A percentile compares a stretch with the other conserved stretches of the same genome.
phyloP scores from a whole-genome alignment of 2,888 invertebrate genomes.

The Nectonema munidae region DNA sequence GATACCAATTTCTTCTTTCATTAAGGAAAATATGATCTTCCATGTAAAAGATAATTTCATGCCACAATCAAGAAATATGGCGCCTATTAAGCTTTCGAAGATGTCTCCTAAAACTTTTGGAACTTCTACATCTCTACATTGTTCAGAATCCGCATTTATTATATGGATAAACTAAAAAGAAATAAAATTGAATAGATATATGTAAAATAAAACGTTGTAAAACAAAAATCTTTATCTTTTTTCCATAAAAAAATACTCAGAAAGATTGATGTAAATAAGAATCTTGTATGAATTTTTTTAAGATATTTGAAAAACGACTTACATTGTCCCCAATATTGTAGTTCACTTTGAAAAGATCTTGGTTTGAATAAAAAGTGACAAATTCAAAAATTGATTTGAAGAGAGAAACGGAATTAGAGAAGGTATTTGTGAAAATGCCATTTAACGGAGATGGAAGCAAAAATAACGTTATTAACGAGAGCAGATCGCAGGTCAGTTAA shows the following conservation, averaged over 20 bases:
- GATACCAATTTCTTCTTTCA: slow-evolving; percentile 53
- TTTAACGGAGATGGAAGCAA: slow-evolving; percentile 75
- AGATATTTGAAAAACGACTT: slow-evolving; percentile 18
- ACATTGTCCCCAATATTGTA: slow-evolving; percentile 13
- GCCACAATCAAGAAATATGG: slow-evolving; percentile 60
- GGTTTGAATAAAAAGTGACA: slow-evolving; percentile 68
- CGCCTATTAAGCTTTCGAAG: slow-evolving; percentile 88
- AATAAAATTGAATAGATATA: no score
- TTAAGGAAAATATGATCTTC: slow-evolving; percentile 63
- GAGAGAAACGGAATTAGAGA: slow-evolving; percentile 51
- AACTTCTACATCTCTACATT: slow-evolving; percentile 80
- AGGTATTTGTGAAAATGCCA: slow-evolving; percentile 87
- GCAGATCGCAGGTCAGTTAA: slow-evolving; percentile 84
- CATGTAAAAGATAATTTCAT: slow-evolving; percentile 71
- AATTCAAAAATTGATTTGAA: slow-evolving; percentile 73
- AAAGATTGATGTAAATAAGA: background rate
- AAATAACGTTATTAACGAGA: slow-evolving; percentile 95
- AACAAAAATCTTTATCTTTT: background rate
- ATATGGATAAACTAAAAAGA: no score
- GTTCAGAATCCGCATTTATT: slow-evolving; percentile 67
- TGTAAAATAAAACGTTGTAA: no score
- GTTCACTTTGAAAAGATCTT: slow-evolving; percentile 45
- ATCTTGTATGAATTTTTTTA: slow-evolving; percentile 35
- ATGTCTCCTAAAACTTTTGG: slow-evolving; percentile 65
- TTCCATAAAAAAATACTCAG: slow-evolving; percentile 10